phyloP scores from a whole-genome alignment of 2,888 invertebrate genomes.

The Chironomus tentans region DNA sequence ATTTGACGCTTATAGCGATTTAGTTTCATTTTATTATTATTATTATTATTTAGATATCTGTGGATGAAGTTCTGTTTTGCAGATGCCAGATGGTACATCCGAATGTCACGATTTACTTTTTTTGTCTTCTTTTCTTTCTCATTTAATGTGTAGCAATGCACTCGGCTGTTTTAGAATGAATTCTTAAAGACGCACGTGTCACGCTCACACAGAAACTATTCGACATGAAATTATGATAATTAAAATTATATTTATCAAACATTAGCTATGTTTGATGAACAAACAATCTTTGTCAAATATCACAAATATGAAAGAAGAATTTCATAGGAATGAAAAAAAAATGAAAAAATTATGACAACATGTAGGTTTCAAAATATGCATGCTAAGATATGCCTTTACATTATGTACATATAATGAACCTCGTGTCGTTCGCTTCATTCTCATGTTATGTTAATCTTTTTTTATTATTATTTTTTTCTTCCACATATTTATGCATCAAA shows the following conservation, averaged over 20 bases:
- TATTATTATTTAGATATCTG: too few species aligned
- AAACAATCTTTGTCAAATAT: not conserved
- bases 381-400: too few species aligned
- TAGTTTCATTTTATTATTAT: not conserved
- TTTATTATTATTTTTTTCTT: too few species aligned
- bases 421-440: too few species aligned
- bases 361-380: not conserved
- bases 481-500: too few species aligned
- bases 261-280: not conserved
- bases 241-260: slow-evolving; percentile 4
- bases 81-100: not conserved
- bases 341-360: not conserved
- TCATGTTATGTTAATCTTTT: too few species aligned
- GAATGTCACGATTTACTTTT: not conserved
- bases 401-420: too few species aligned
- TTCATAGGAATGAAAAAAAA: not conserved
- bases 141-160: not conserved
- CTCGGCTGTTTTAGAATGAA: not conserved
- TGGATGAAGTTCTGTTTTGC: not conserved
- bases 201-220: not conserved
- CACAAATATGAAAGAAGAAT: not conserved
- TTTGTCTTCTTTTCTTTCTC: not conserved
- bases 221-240: not conserved
- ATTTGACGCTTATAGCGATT: not conserved
- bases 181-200: too few species aligned